phyloP scores from a whole-genome alignment of 2,113 vertebrate species.

The Lampris incognitus region DNA sequence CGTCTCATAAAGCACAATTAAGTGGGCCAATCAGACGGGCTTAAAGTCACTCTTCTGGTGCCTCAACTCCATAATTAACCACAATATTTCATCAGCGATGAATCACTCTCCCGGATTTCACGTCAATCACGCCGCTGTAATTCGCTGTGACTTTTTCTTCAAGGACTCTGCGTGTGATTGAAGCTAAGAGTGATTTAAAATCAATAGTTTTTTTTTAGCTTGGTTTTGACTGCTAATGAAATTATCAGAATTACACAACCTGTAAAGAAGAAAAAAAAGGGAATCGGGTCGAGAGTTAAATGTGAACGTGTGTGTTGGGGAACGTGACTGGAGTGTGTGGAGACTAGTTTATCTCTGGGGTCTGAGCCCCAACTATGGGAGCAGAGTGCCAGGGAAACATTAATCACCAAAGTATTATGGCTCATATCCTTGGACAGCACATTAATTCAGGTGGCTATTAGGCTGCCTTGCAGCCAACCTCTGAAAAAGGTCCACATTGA shows the following conservation, averaged over 20 bases:
- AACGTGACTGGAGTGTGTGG: slow-evolving; percentile 59
- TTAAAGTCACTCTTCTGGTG: slow-evolving; percentile 81
- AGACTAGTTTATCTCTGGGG: slow-evolving; percentile 80
- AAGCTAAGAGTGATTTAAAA: slow-evolving; percentile 62
- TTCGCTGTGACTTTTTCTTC: slow-evolving; percentile 78
- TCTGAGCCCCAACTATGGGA: slow-evolving; percentile 75
- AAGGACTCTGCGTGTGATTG: slow-evolving; percentile 75
- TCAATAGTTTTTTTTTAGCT: slow-evolving; percentile 56
- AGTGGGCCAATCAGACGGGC: slow-evolving; percentile 85
- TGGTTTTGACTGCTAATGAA: slow-evolving; percentile 25
- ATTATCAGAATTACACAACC: slow-evolving; percentile 10
- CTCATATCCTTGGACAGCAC: slow-evolving; percentile 80
- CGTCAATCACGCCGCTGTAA: slow-evolving; percentile 77
- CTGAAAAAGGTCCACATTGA: slow-evolving; percentile 75
- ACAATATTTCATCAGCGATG: slow-evolving; percentile 84
- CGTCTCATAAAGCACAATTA: slow-evolving; percentile 84
- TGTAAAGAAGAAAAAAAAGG: slow-evolving; percentile 2
- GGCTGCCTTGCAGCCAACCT: slow-evolving; percentile 73
- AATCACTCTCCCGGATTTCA: slow-evolving; percentile 78
- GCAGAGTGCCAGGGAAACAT: slow-evolving; percentile 76
- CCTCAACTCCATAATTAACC: slow-evolving; percentile 83
- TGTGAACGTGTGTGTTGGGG: slow-evolving; percentile 50
- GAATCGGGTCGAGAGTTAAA: slow-evolving; percentile 32
- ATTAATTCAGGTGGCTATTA: slow-evolving; percentile 84
- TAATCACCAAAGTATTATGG: slow-evolving; percentile 84